A percentile compares a stretch with the other conserved stretches of the same genome.
Conservation (phyloP, 2,888 invertebrate genomes). For the Sepioteuthis lessoniana region DNA sequence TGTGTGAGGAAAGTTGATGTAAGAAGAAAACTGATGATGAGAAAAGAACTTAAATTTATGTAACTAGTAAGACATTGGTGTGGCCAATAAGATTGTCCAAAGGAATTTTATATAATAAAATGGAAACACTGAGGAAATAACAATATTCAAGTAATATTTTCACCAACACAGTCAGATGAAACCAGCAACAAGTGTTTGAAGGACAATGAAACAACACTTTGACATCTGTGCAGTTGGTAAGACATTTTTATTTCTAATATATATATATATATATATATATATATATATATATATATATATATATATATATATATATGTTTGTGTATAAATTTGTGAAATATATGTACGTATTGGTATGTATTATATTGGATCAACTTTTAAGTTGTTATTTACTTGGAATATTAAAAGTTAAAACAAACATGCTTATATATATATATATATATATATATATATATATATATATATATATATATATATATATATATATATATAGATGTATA, state of each 20-base stretch:
- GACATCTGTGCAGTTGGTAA: neutral
- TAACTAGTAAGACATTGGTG: neutral
- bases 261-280: conserved; percentile 2
- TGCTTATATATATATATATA: too few species aligned
- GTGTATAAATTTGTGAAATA: neutral
- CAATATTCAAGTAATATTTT: neutral
- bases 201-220: neutral
- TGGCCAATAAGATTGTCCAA: neutral
- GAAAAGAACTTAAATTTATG: neutral
- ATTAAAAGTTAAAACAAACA: too few species aligned
- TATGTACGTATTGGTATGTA: too few species aligned
- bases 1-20: neutral
- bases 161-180: neutral
- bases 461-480: too few species aligned
- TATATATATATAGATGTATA: too few species aligned
- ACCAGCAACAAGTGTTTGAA: neutral
- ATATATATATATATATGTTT: neutral
- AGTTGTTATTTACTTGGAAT: too few species aligned
- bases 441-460: too few species aligned
- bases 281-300: neutral
- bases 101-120: neutral
- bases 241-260: neutral
- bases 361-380: too few species aligned
- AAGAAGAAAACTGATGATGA: neutral
- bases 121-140: neutral